Base-by-base conservation (phyloP, 1,140 invertebrate genomes). In the Procambarus virginalis region DNA sequence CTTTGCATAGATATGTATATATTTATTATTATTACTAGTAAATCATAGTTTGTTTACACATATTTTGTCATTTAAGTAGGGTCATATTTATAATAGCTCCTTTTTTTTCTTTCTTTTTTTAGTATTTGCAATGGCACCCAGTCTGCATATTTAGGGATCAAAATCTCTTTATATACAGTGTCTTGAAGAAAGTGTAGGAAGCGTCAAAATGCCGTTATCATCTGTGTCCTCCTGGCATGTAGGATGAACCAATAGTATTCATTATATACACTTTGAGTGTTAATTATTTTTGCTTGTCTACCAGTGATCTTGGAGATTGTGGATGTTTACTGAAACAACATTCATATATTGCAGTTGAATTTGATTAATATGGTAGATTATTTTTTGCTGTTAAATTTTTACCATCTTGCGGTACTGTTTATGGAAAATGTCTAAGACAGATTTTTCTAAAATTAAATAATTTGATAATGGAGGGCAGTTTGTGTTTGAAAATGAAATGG, bases 1-100 rank as follows among this genome's bases (percentile, higher is more conserved):
- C 34, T 17, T 68, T 83, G 64, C 64, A 83, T 83, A 83, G 17
- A 83, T 83, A 83, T 83, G 64, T 83, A 83, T 83, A 83, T 83
- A 83, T 83, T 68, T 83, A 83, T 83, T 17, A 82, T 68, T 68
- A 20, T 55, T 79, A 55, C 78, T 79, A 79, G 48, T 83, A 83
- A 83, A 60, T 60, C 64, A 83, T n/a, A 83, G 64, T 83, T 68
- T 83, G 64, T 83, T 68, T 83, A 83, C 58, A 83, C 64, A 70
- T 46, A 68, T 83, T 48, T 83, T 68, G 55, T 48, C 64, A 68
- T 83, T 68, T 83, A 68, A 68, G 22, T 83, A 83, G 78, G 78
- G 78, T 79, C 64, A 83, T 83, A 83, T 58, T 68, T 83, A 58
- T 83, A 64, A 58, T 83, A 48, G 64, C 34, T 48, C n/a, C 64